Evolutionary conservation across 2,888 invertebrate genomes (phyloP).

Genomic region (Neelides folsomi): DNA sequence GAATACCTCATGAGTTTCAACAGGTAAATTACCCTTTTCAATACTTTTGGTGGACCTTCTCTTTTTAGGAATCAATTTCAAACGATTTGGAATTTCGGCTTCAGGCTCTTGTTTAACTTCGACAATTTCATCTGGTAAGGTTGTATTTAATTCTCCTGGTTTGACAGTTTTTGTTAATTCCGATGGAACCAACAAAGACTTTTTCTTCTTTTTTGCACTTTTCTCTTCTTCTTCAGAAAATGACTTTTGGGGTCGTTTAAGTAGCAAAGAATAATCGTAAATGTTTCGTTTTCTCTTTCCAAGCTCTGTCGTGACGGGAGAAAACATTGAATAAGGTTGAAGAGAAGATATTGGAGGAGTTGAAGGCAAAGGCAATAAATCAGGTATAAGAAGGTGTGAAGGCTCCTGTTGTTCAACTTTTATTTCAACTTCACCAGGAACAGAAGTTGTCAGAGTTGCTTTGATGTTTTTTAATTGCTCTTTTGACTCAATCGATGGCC

Average conservation of each 20-base stretch:
- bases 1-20: no score
- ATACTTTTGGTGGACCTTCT: no score
- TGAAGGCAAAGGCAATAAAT: neutral
- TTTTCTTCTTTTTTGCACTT: no score
- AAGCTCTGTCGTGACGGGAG: neutral
- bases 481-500: neutral
- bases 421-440: neutral
- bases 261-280: conserved; percentile 27
- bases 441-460: neutral
- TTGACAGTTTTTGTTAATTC: no score
- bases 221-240: neutral
- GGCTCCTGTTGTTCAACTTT: no score
- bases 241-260: conserved; percentile 17
- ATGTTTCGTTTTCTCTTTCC: conserved; percentile 25
- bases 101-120: no score
- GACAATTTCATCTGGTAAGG: no score
- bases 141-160: no score
- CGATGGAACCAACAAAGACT: no score
- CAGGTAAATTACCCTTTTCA: no score
- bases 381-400: no score
- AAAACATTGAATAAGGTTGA: neutral
- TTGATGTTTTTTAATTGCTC: neutral
- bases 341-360: neutral
- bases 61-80: no score
- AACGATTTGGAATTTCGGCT: neutral